phyloP scores from a whole-genome alignment of 2,888 invertebrate genomes.

The Drosophila antonietae region DNA sequence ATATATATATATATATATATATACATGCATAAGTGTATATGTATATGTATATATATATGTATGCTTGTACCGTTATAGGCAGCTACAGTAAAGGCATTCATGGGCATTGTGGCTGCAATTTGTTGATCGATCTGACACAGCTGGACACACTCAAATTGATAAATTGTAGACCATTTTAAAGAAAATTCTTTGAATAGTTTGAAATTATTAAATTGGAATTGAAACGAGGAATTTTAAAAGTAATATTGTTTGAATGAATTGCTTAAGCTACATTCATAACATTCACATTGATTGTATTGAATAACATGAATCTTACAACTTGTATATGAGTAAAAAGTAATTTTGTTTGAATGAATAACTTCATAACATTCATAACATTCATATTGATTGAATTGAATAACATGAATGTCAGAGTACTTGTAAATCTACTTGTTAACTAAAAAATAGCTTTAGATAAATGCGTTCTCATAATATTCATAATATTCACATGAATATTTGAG shows the following conservation, averaged over 20 bases:
- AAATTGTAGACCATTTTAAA: neutral
- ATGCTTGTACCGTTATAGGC: neutral
- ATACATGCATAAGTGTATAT: too few relatives aligned
- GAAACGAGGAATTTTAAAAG: neutral
- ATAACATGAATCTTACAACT: too few relatives aligned
- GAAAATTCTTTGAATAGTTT: neutral
- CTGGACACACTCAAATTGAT: slow-evolving; percentile 17
- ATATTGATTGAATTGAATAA: too few relatives aligned
- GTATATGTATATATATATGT: neutral
- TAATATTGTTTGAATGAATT: too few relatives aligned
- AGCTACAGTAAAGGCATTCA: slow-evolving; percentile 15
- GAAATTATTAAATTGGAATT: neutral
- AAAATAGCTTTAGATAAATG: neutral
- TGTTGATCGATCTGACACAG: slow-evolving; percentile 20
- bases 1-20: neutral
- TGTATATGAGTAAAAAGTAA: too few relatives aligned
- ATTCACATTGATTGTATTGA: too few relatives aligned
- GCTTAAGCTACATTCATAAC: too few relatives aligned
- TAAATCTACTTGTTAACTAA: neutral
- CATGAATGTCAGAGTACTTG: too few relatives aligned
- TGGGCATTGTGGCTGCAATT: slow-evolving; percentile 41
- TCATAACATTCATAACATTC: too few relatives aligned
- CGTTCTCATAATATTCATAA: neutral
- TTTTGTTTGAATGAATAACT: too few relatives aligned
- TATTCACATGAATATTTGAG: neutral